Base-by-base conservation (phyloP, 2,797 vertebrate genomes). In the Eurystomus glaucurus region DNA sequence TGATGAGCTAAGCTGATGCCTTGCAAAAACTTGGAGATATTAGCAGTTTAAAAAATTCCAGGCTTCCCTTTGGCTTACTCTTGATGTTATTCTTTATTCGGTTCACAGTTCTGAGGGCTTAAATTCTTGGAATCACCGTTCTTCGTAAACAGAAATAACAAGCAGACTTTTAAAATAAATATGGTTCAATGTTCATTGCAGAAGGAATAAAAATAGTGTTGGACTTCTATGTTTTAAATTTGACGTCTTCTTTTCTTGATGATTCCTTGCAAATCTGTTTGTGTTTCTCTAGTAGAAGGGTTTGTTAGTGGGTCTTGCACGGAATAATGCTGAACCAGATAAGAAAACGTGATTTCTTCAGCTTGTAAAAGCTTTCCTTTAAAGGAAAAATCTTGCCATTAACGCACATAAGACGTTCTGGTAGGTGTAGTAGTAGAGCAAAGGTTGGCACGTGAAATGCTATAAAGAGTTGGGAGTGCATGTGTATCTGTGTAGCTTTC, bases 51-150 rank as follows among this genome's bases (percentile, higher is more conserved):
- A 83, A 72, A 46, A 77, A 21, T 28, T 60, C 23, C 25, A 28
- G 28, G 5, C 9, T 43, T 83, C 12, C 13, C 9, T 82, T 85
- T 75, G 35, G 8, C 35, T 62, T 81, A 33, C 4, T 88, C 39
- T 78, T 81, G 18, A 43, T 77, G 9, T 41, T 69, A 22, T 41
- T 85, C 17, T 58, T 50, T 62, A 29, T 80, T 77, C 72, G 35
- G 50, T 78, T 61, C 57, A 31, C 28, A 94, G 29, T 39, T n/a
- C 8, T 37, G 37, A 85, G 31, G 5, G 46, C 20, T 88, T 52
- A 61, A 41, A 48, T 79, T 35, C 25, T 60, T 64, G 28, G 12
- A 22, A 45, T 69, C 11, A 26, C 26, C 0, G 0, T 72, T 81
- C 22, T 71, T 60, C 33, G 15, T 29, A 71, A 85, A 65, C 6